phyloP scores from a whole-genome alignment of 2,113 vertebrate species.

The Anolis sagrei region DNA sequence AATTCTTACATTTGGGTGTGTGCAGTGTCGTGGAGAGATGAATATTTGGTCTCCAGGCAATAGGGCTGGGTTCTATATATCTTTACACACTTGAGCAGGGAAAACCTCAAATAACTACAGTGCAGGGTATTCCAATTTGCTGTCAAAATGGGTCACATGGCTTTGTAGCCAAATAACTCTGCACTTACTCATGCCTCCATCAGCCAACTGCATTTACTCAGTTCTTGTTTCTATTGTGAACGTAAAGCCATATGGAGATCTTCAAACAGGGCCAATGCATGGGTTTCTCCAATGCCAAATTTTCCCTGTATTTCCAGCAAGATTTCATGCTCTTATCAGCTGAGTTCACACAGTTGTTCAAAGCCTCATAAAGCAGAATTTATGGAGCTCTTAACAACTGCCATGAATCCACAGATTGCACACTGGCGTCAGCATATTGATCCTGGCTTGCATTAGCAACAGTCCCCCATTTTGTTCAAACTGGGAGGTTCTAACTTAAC shows the following conservation, averaged over 20 bases:
- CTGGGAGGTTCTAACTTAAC: no score
- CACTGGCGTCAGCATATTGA: not conserved
- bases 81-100: not conserved
- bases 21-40: conserved; percentile 5
- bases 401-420: no score
- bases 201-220: not conserved
- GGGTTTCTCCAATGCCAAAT: not conserved
- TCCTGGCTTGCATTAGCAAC: not conserved
- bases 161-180: not conserved
- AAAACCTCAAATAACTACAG: not conserved
- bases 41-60: not conserved
- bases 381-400: not conserved
- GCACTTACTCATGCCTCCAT: not conserved
- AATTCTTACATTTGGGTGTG: conserved; percentile 10
- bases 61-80: not conserved
- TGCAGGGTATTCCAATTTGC: not conserved
- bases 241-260: not conserved
- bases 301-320: not conserved
- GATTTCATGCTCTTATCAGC: not conserved
- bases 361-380: not conserved
- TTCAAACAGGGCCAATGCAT: not conserved
- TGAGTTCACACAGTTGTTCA: not conserved
- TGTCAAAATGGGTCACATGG: not conserved
- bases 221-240: no score
- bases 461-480: not conserved